phyloP scores from a whole-genome alignment of 2,888 invertebrate genomes.

The Andrena bucephala region DNA sequence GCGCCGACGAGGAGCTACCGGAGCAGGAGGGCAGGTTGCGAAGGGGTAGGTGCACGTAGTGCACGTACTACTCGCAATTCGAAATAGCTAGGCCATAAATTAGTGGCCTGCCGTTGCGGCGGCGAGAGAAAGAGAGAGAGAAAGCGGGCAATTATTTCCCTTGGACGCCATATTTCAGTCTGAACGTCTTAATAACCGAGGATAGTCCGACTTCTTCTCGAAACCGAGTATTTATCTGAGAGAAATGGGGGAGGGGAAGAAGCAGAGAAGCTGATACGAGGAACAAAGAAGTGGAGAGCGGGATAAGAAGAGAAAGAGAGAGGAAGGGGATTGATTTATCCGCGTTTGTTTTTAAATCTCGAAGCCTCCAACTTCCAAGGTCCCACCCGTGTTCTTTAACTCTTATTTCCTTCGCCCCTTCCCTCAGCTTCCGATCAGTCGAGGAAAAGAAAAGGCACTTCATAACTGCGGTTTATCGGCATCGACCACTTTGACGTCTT shows the following conservation, averaged over 20 bases:
- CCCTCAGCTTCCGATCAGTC: slow-evolving; percentile 18
- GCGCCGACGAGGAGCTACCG: slow-evolving; percentile 14
- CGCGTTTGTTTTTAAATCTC: slow-evolving; percentile 15
- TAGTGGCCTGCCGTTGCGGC: slow-evolving; percentile 64
- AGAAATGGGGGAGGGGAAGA: neutral
- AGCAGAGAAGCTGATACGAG: neutral
- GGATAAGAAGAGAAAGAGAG: neutral
- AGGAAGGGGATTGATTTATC: slow-evolving; percentile 13
- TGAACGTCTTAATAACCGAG: slow-evolving; percentile 82
- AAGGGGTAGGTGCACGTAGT: slow-evolving; percentile 43
- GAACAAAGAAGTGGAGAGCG: neutral
- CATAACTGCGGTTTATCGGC: slow-evolving; percentile 26
- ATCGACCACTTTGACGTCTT: slow-evolving; percentile 45
- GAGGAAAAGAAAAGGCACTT: slow-evolving; percentile 15
- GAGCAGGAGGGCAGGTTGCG: slow-evolving; percentile 14
- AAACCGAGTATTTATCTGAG: slow-evolving; percentile 16
- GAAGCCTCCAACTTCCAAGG: slow-evolving; percentile 9
- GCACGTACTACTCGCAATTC: slow-evolving; percentile 69
- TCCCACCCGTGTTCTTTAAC: slow-evolving; percentile 1
- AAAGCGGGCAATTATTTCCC: slow-evolving; percentile 79
- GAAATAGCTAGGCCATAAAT: slow-evolving; percentile 78
- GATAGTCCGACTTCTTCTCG: slow-evolving; percentile 57
- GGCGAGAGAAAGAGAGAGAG: slow-evolving; percentile 33
- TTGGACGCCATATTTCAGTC: slow-evolving; percentile 82
- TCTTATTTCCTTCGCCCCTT: slow-evolving; percentile 5